Base-by-base conservation (phyloP, 2,888 invertebrate genomes). In the Pterostichus niger region DNA sequence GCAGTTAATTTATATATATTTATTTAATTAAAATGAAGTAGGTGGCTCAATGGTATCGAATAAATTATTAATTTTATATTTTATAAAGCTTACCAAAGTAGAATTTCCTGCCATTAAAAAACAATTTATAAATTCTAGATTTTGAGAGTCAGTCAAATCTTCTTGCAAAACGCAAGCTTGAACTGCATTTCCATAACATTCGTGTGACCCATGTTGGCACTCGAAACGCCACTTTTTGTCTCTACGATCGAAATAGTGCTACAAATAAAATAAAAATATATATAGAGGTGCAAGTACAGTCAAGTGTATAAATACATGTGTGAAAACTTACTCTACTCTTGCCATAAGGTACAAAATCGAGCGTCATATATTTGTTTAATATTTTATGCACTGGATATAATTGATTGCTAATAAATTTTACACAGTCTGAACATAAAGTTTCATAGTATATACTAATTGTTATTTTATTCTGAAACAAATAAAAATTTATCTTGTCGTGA, bases 131-230 rank as follows among this genome's bases (percentile, higher is more conserved):
- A 71, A 46, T 11, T 17, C 7, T 7, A 44, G 5, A 10, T 71
- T 71, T 6, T 0, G 15, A 4, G 10, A 7, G 9, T 71, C 68
- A 1, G 0, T 6, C 17, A 71, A 44, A 11, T 46, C 2, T 10
- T 15, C 15, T 17, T 40, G 11, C 10, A 92, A 86, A 2, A 88
- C 91, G 85, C 92, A 92, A 0, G 92, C 90, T 84, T 92, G 92
- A 6, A 90, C 89, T 85, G 89, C 90, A 86, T 92, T 92, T 9
- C 91, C 92, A 4, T 85, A 84, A 85, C 92, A 92, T 87, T 92
- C 92, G 0, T 85, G 64, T 0, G 87, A 83, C 0, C 92, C 92
- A 85, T 92, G 92, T 85, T 92, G 92, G 85, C 92, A 92, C 0
- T 83, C 61, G 85, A 91, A 91, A 2, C 84, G 24, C 24, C 24